A percentile compares a stretch with the other conserved stretches of the same genome.
Evolutionary conservation across 2,113 vertebrate genomes (phyloP).

Genomic region (Echinops telfairi): DNA sequence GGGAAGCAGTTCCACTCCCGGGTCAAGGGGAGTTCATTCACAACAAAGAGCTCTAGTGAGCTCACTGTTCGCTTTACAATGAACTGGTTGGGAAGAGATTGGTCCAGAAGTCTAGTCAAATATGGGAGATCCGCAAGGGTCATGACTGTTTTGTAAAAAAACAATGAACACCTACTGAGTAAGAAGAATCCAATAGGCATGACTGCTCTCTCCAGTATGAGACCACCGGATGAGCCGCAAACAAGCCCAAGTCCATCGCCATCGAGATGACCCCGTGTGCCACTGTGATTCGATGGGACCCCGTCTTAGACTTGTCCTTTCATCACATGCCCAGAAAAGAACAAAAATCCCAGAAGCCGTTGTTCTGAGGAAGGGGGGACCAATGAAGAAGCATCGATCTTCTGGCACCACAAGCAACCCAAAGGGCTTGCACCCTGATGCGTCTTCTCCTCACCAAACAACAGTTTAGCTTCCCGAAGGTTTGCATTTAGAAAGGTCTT

Average conservation of each 20-base stretch:
- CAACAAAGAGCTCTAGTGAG: slow-evolving; percentile 32
- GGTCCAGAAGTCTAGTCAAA: slow-evolving; percentile 39
- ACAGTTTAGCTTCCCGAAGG: background rate
- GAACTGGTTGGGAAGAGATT: background rate
- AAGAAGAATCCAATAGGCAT: background rate
- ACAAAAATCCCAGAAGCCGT: background rate
- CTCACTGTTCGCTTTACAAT: slow-evolving; percentile 33
- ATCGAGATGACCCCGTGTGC: background rate
- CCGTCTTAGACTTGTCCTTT: background rate
- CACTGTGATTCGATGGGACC: background rate
- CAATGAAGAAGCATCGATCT: background rate
- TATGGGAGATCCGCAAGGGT: slow-evolving; percentile 18
- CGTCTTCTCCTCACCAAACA: background rate
- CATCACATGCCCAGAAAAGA: background rate
- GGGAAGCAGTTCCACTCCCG: slow-evolving; percentile 61
- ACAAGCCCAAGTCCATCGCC: background rate
- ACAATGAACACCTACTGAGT: background rate
- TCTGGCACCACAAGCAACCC: background rate
- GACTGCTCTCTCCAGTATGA: background rate
- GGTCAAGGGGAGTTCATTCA: slow-evolving; percentile 67
- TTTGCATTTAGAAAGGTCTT: background rate
- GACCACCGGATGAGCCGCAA: background rate
- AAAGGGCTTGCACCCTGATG: background rate
- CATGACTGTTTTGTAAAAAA: background rate
- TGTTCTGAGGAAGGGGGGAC: background rate